Base-by-base conservation (phyloP, 1,140 invertebrate species). In the Micrasema minimum region DNA sequence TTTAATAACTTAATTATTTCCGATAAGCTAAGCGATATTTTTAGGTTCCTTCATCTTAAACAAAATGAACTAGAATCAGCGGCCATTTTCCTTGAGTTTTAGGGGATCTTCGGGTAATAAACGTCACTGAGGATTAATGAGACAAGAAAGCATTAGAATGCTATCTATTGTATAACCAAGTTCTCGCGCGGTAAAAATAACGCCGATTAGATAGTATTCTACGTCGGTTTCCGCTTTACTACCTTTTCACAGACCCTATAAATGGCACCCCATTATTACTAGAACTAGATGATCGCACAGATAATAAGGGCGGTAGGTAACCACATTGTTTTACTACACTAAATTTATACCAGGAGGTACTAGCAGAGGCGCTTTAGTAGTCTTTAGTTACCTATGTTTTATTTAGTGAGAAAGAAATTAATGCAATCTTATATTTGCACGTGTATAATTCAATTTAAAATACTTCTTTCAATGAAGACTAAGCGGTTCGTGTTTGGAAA, bases 51-150 rank as follows among this genome's bases (percentile, higher is more conserved):
- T 59, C 16, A n/a, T 38, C n/a, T 26, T 9, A 41, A 38, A 41
- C 31, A 38, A 41, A 38, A 41, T 20, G 48, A 22, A 22, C 16
- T 23, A 23, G 48, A 51, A 10, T 23, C 22, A 20, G 20, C 48
- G 18, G 22, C 48, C 48, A 51, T 51, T 51, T 51, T 18, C 1
- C 9, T 26, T n/a, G 7, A 16, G n/a, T 31, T 59, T 43, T 38
- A 57, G 16, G 18, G 55, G 37, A 43, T 59, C 37, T 59, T 38
- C 12, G 37, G 18, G 55, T 41, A 38, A 59, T 59, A 59, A 59
- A 59, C 38, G 55, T 59, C 35, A 16, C 55, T 10, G 16, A 20
- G 18, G 37, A 22, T 59, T 59, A 59, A 59, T 43, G 55, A 59
- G 35, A 20, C 16, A 23, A 41, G 16, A 22, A 41, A 16, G 55